Percentiles rank a stretch among this genome's conserved stretches.
phyloP scores from a whole-genome alignment of 2,797 vertebrate species.

The Parambassis ranga region DNA sequence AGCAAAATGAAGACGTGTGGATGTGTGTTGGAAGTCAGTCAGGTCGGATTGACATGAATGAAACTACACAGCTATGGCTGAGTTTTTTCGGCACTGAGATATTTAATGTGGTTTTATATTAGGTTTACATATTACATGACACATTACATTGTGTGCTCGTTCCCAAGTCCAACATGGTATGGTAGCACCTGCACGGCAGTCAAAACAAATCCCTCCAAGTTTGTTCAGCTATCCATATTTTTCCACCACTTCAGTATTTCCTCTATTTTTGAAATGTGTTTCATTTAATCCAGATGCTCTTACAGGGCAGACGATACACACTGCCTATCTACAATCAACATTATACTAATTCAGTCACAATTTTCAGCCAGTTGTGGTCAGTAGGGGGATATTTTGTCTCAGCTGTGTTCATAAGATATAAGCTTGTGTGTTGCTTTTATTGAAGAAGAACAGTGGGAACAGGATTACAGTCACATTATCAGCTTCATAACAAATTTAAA shows the following conservation, averaged over 20 bases:
- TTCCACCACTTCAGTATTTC: not conserved
- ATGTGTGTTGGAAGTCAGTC: too few species aligned
- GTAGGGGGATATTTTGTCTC: slow-evolving; percentile 15
- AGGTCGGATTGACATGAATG: too few species aligned
- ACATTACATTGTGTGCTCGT: too few species aligned
- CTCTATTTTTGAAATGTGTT: not conserved
- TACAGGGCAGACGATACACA: slow-evolving; percentile 39
- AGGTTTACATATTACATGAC: too few species aligned
- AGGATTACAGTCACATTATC: too few species aligned
- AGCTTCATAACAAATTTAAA: not conserved
- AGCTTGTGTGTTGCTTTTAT: not conserved
- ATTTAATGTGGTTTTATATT: not conserved
- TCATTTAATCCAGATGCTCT: slow-evolving; percentile 2
- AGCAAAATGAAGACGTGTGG: too few species aligned
- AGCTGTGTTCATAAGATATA: too few species aligned
- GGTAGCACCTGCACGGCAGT: slow-evolving; percentile 43
- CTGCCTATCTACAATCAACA: slow-evolving; percentile 10
- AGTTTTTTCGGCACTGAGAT: too few species aligned
- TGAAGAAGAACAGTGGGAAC: too few species aligned
- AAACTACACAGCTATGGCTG: too few species aligned
- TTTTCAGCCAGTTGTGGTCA: not conserved
- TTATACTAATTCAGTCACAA: slow-evolving; percentile 7
- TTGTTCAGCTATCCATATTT: slow-evolving; percentile 2
- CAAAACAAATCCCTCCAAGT: slow-evolving; percentile 59
- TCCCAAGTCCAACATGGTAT: not conserved